Conservation (phyloP, 1,140 invertebrate species). For the Drosophila nannoptera region DNA sequence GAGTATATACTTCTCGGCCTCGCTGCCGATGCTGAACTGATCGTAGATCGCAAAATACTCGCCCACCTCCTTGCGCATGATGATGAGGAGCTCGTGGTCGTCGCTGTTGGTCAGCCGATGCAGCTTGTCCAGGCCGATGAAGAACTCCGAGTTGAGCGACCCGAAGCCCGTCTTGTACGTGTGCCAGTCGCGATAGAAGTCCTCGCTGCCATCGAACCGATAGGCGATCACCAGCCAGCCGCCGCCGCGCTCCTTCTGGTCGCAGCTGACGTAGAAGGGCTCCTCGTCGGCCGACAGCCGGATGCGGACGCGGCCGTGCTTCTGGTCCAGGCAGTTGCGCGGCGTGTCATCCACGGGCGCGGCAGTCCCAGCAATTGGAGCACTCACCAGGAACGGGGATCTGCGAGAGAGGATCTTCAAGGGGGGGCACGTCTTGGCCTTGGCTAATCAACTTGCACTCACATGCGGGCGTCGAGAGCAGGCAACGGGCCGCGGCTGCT, state of each 20-base stretch:
- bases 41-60: constrained; percentile 83
- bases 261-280: constrained; percentile 83
- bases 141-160: constrained; percentile 82
- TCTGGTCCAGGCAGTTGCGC: constrained; percentile 44
- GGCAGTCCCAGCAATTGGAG: not conserved
- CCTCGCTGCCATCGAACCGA: constrained; percentile 82
- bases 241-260: constrained; percentile 79
- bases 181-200: constrained; percentile 82
- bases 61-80: constrained; percentile 81
- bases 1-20: constrained; percentile 83
- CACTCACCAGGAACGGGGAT: not conserved
- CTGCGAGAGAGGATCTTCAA: not conserved
- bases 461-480: constrained; percentile 29
- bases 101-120: constrained; percentile 81
- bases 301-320: constrained; percentile 51
- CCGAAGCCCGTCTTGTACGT: constrained; percentile 84
- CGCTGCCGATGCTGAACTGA: constrained; percentile 83
- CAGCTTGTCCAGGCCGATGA: constrained; percentile 82
- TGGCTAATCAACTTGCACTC: constrained; percentile 4
- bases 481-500: constrained; percentile 16
- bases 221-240: constrained; percentile 84
- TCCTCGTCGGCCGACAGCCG: constrained; percentile 35
- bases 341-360: constrained; percentile 31
- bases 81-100: constrained; percentile 83
- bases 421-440: too few relatives aligned